Percentiles rank a stretch among this genome's conserved stretches.
Evolutionary conservation across 2,113 vertebrate genomes (phyloP).

Genomic region (Barnardius zonarius): DNA sequence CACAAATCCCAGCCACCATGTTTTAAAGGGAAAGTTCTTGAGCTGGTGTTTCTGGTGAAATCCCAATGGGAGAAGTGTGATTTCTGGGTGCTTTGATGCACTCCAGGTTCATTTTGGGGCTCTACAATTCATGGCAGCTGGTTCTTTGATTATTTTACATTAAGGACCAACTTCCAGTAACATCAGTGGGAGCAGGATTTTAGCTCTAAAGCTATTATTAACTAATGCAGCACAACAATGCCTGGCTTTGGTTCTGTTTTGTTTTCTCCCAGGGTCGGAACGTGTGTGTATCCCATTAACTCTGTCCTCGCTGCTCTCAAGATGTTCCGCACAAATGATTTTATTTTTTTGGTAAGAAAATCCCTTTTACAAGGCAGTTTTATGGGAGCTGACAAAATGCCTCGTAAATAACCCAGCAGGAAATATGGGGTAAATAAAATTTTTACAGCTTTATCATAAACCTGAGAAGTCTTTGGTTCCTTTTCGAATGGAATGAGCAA

Average conservation of each 20-base stretch:
- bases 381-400: constrained; percentile 74
- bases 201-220: constrained; percentile 65
- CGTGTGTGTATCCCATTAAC: constrained; percentile 68
- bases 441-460: constrained; percentile 76
- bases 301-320: constrained; percentile 68
- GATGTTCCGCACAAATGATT: constrained; percentile 63
- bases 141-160: constrained; percentile 60
- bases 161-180: constrained; percentile 59
- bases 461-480: constrained; percentile 73
- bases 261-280: constrained; percentile 55
- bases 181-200: constrained; percentile 58
- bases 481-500: constrained; percentile 66
- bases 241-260: constrained; percentile 66
- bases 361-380: constrained; percentile 75
- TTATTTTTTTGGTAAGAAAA: constrained; percentile 71
- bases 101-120: constrained; percentile 11
- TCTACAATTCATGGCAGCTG: constrained; percentile 35
- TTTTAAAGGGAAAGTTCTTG: not conserved
- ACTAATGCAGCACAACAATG: constrained; percentile 64
- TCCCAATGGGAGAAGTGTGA: not conserved
- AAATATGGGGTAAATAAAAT: constrained; percentile 74
- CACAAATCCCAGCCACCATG: not conserved
- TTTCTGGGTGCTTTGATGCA: not conserved
- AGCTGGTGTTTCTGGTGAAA: not conserved
- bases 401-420: constrained; percentile 76